Percentiles rank a stretch among this genome's conserved stretches.
phyloP scores from a whole-genome alignment of 92 coral and sea anemone genomes.

The Montipora capitata region DNA sequence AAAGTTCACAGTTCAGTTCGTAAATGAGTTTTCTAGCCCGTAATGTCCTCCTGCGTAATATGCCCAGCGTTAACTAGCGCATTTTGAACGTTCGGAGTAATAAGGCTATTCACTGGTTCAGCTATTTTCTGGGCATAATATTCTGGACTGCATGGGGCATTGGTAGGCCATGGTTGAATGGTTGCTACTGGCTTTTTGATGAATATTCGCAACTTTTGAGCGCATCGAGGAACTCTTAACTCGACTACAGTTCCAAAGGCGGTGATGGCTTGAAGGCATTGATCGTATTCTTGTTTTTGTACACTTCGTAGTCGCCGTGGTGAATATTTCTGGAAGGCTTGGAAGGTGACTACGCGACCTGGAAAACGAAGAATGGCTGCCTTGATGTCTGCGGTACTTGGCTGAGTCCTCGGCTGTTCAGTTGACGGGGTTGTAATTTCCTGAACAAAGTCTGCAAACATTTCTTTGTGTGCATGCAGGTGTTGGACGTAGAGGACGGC shows the following conservation, averaged over 20 bases:
- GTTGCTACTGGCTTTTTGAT: constrained; percentile 24
- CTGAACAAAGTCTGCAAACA: constrained; percentile 37
- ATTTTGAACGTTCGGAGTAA: constrained; percentile 21
- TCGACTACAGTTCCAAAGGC: constrained; percentile 11
- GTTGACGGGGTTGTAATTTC: constrained; percentile 8
- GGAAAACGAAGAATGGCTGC: constrained; percentile 12
- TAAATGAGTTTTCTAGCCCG: too few relatives aligned
- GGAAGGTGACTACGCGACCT: constrained; percentile 16
- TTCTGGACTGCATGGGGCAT: constrained; percentile 21
- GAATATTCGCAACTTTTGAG: constrained; percentile 19
- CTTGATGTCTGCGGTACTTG: constrained; percentile 11
- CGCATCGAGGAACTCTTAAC: constrained; percentile 8
- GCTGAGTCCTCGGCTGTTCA: constrained; percentile 35
- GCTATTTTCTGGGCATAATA: not conserved
- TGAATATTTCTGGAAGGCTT: constrained; percentile 41
- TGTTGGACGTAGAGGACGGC: too few relatives aligned
- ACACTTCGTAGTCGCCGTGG: constrained; percentile 27
- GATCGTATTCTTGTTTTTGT: constrained; percentile 43
- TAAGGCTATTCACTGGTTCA: constrained; percentile 18
- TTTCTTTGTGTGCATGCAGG: not conserved
- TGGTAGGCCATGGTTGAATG: constrained; percentile 26
- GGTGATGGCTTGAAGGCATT: not conserved
- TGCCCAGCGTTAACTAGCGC: constrained; percentile 20
- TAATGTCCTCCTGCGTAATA: not conserved
- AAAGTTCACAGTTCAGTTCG: too few relatives aligned